These are phyloP conservation scores for Tachuris rubrigastra DNA, from an alignment of 2,113 vertebrate species.

Conservation along the genomic window DNA sequence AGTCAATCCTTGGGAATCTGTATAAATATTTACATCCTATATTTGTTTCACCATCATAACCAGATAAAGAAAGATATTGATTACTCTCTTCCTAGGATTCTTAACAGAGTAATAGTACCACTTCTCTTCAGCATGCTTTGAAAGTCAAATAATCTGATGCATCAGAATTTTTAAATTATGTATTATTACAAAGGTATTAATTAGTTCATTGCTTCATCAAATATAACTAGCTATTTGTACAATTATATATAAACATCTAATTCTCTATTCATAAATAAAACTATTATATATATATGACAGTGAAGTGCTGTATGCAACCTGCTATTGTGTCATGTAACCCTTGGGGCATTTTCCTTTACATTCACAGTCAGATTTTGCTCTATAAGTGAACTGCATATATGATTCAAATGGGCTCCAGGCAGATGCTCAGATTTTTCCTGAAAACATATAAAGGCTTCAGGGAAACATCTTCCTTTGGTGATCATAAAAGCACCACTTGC, in stretches of 20 bases:
- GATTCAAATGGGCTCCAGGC: slow-evolving; percentile 68
- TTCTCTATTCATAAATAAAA: background rate
- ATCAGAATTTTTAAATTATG: background rate
- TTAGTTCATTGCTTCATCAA: background rate
- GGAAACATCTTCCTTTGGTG: slow-evolving; percentile 70
- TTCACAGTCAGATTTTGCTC: slow-evolving; percentile 36
- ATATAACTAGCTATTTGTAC: background rate
- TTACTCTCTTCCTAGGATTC: background rate
- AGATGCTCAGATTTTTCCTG: slow-evolving; percentile 60
- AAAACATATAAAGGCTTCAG: slow-evolving; percentile 72
- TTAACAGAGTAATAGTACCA: background rate
- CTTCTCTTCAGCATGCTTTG: background rate
- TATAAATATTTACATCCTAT: background rate
- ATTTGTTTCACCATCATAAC: background rate
- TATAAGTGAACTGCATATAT: slow-evolving; percentile 50
- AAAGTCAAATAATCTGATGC: background rate
- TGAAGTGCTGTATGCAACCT: slow-evolving; percentile 6
- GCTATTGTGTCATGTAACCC: slow-evolving; percentile 37
- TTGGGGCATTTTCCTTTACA: slow-evolving; percentile 63
- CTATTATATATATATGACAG: slow-evolving; percentile 3
- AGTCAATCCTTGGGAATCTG: background rate
- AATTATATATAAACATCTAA: background rate
- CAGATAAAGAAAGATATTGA: background rate
- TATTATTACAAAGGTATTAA: background rate
- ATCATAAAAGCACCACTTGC: slow-evolving; percentile 67